These are phyloP conservation scores for Phoronis australis DNA, from an alignment of 2,888 invertebrate genomes.

Conservation along the genomic window DNA sequence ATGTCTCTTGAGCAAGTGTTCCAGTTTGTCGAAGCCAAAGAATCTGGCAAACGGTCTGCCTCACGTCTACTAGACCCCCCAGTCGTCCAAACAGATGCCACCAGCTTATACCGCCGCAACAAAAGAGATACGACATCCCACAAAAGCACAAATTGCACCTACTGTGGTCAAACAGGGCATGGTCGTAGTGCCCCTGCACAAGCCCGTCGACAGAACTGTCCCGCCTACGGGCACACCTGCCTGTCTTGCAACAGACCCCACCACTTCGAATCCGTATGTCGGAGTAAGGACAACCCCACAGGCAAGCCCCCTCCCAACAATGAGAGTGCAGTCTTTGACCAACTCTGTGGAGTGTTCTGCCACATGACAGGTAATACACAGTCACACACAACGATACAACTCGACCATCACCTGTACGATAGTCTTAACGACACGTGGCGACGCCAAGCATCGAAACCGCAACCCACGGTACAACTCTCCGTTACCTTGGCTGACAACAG, in stretches of 20 bases:
- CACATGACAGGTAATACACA: neutral
- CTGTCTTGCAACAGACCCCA: conserved; percentile 11
- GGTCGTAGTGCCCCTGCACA: conserved; percentile 12
- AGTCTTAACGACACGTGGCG: conserved; percentile 15
- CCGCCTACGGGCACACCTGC: conserved; percentile 19
- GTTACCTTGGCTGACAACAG: no score
- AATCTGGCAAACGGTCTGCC: conserved; percentile 19
- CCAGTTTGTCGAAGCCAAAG: conserved; percentile 20
- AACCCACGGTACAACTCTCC: conserved; percentile 14
- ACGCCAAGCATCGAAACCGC: conserved; percentile 12
- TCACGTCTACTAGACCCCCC: no score
- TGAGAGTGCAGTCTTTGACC: conserved; percentile 13
- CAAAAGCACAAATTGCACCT: no score
- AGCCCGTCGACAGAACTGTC: conserved; percentile 13
- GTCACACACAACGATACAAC: neutral
- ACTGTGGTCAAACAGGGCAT: conserved; percentile 22
- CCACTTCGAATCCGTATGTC: conserved; percentile 18
- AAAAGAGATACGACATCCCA: no score
- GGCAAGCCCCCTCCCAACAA: no score
- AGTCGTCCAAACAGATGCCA: conserved; percentile 12
- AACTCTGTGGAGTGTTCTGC: conserved; percentile 8
- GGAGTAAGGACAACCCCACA: conserved; percentile 12
- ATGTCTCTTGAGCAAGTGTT: conserved; percentile 21
- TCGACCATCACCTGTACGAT: conserved; percentile 23
- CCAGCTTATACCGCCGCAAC: conserved; percentile 8